A percentile compares a stretch with the other conserved stretches of the same genome.
These are phyloP conservation scores for Tenthredo scrophulariae DNA, from an alignment of 2,888 invertebrate species.

Conservation along the genomic window DNA sequence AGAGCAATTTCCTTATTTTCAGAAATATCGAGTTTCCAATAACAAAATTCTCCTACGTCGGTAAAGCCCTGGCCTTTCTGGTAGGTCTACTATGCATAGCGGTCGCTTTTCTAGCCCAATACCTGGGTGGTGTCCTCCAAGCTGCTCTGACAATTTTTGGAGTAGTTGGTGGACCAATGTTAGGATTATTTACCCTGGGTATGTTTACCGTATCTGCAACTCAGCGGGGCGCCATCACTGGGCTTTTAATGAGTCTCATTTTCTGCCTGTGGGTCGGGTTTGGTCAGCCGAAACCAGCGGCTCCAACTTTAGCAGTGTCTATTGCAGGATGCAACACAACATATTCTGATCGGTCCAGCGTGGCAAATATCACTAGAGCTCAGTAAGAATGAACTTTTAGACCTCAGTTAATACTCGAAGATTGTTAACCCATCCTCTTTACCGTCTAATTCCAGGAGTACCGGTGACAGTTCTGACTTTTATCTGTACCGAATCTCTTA, in stretches of 20 bases:
- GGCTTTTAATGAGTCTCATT: conserved; percentile 84
- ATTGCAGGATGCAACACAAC: conserved; percentile 80
- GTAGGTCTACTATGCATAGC: conserved; percentile 89
- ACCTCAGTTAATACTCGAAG: not conserved
- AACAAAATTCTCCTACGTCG: conserved; percentile 59
- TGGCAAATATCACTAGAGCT: not conserved
- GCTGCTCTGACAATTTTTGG: conserved; percentile 93
- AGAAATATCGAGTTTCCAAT: conserved; percentile 63
- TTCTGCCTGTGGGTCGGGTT: conserved; percentile 92
- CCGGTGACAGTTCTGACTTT: conserved; percentile 63
- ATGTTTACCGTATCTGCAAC: conserved; percentile 89
- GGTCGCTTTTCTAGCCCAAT: conserved; percentile 84
- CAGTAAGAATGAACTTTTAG: conserved; percentile 16
- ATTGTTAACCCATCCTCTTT: not conserved
- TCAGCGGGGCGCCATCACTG: conserved; percentile 86
- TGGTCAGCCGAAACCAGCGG: conserved; percentile 86
- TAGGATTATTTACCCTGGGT: conserved; percentile 91
- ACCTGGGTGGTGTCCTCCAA: conserved; percentile 88
- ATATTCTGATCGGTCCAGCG: not conserved
- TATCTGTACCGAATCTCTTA: conserved; percentile 73
- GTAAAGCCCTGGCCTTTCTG: conserved; percentile 84
- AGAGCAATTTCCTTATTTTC: conserved; percentile 46
- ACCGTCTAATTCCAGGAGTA: conserved; percentile 43
- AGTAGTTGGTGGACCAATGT: conserved; percentile 90
- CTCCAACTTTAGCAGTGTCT: conserved; percentile 80